Evolutionary conservation across 1,140 invertebrate genomes (phyloP).

Genomic region (Calliopsis andreniformis): DNA sequence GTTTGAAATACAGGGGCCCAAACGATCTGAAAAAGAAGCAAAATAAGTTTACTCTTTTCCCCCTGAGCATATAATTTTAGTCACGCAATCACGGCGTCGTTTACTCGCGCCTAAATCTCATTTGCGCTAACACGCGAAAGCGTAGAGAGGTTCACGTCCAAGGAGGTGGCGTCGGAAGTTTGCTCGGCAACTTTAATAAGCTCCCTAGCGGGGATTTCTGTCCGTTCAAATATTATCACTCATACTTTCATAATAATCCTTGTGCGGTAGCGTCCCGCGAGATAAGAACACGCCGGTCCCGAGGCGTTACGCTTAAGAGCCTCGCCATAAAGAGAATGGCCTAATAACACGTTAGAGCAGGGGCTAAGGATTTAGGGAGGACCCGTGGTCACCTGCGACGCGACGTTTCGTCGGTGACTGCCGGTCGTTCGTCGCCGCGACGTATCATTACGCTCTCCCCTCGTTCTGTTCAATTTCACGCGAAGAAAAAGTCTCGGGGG

Average conservation of each 20-base stretch:
- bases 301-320: constrained; percentile 6
- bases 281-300: background rate
- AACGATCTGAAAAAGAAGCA: too few relatives aligned
- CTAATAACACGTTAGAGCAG: constrained; percentile 50
- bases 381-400: background rate
- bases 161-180: background rate
- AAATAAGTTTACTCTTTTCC: too few relatives aligned
- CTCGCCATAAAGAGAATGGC: constrained; percentile 26
- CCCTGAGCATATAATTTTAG: background rate
- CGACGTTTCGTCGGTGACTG: constrained; percentile 1
- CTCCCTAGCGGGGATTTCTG: constrained; percentile 20
- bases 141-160: background rate
- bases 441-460: constrained; percentile 45
- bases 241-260: constrained; percentile 43
- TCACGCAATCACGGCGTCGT: constrained; percentile 1
- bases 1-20: too few relatives aligned
- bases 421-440: constrained; percentile 8
- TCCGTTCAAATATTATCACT: constrained; percentile 49
- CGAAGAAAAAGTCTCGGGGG: constrained; percentile 24
- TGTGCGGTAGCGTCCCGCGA: constrained; percentile 2
- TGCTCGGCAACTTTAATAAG: constrained; percentile 29
- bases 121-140: constrained; percentile 12
- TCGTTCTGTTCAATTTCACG: constrained; percentile 54
- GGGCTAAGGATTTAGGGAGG: constrained; percentile 17
- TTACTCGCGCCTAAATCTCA: constrained; percentile 25